Conservation (phyloP, 2,797 vertebrate genomes). For the Hemibagrus guttatus region DNA sequence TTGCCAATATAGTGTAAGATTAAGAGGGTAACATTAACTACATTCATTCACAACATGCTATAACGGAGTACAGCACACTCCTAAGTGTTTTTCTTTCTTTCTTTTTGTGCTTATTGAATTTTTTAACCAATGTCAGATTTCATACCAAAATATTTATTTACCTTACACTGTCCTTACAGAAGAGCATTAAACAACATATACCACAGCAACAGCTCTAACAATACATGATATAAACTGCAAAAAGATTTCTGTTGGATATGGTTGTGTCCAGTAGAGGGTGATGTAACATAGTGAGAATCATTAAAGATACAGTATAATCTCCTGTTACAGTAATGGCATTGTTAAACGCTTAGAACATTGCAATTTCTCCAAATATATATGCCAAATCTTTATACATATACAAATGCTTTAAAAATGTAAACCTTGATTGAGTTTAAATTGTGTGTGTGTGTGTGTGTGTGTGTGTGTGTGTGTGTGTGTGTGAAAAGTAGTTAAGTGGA, state of each 20-base stretch:
- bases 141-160: neutral
- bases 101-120: neutral
- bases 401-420: no score
- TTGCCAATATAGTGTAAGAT: no score
- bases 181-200: neutral
- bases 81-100: neutral
- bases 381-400: no score
- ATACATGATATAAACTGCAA: neutral
- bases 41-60: neutral
- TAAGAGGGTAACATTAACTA: neutral
- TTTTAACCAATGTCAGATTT: neutral
- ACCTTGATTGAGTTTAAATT: no score
- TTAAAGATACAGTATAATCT: neutral
- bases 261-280: slow-evolving; percentile 13
- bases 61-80: neutral
- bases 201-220: neutral
- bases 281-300: neutral
- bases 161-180: neutral
- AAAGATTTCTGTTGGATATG: no score
- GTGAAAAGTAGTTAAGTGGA: no score
- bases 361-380: no score
- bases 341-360: neutral
- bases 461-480: no score
- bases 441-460: no score
- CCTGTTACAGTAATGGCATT: neutral